Conservation (phyloP, 2,797 vertebrate species). For the Ispidina lecontei region DNA sequence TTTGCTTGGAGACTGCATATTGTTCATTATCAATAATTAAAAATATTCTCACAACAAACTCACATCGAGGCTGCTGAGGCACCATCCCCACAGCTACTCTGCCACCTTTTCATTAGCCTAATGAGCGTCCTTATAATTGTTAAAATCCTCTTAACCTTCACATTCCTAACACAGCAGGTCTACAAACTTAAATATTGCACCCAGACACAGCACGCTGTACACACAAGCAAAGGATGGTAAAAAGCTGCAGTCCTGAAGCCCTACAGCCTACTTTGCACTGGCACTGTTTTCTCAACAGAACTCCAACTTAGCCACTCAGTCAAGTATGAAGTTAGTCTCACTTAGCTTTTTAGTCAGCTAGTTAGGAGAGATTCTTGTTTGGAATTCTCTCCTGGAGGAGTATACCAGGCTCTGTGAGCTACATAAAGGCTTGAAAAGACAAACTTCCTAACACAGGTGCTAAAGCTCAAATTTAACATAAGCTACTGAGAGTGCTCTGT, state of each 20-base stretch:
- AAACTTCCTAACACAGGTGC: accelerated
- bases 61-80: background rate
- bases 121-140: background rate
- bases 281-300: background rate
- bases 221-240: background rate
- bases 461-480: background rate
- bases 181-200: background rate
- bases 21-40: background rate
- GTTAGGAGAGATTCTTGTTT: background rate
- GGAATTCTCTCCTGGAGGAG: background rate
- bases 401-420: background rate
- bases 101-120: background rate
- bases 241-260: background rate
- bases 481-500: background rate
- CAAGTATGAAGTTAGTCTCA: background rate
- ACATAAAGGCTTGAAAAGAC: background rate
- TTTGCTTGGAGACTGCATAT: background rate
- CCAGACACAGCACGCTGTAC: accelerated
- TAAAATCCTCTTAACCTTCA: accelerated
- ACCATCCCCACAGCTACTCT: background rate
- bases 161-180: background rate
- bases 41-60: background rate
- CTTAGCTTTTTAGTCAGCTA: background rate
- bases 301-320: background rate
- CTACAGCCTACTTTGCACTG: background rate